Evolutionary conservation across 2,113 vertebrate genomes (phyloP), one percentile per base, ranked within the genome.

Genomic region (Pluvialis apricaria): DNA sequence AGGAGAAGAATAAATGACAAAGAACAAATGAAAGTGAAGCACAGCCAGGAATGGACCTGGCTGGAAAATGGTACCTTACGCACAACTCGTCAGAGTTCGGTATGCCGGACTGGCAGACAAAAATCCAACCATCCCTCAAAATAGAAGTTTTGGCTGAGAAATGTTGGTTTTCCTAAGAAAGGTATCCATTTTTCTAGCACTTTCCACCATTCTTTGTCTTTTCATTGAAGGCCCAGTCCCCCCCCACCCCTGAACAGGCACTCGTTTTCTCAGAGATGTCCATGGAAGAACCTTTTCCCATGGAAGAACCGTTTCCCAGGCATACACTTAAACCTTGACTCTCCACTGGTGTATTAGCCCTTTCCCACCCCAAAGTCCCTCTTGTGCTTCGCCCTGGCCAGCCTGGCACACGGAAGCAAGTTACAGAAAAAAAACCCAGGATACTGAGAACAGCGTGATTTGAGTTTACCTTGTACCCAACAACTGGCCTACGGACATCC

Each of bases 1-100:
- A 90, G 52, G 26, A 86, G 61, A 90, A 90, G 32, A 92, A 83
- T 44, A 84, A 93, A 86, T 80, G 26, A 54, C 54, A 77, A 89
- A 92, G 78, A 91, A 76, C 62, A 90, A 96, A 83, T 62, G 64
- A 86, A 90, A 88, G 52, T 47, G 82, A 94, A 90, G 38, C 73
- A 86, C 32, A 89, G 58, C 42, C 79, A 90, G 86, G 76, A 92
- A 72, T 2, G 22, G 75, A 83, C 64, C 62, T 77, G 68, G 60
- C 26, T 54, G 40, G 47, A 66, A 93, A 94, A 88, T 3, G 31
- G 10, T 54, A 81, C 52, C 57, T 86, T 65, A 40, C 3, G 1
- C 29, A 68, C 28, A 75, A 68, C 15, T n/a, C 88, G 70, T 60
- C 51, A 64, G 47, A 45, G 55, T 36, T n/a, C 31, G 49, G 11